A percentile compares a stretch with the other conserved stretches of the same genome.
Conservation (phyloP, 2,113 vertebrate genomes). For the Ochotona princeps region DNA sequence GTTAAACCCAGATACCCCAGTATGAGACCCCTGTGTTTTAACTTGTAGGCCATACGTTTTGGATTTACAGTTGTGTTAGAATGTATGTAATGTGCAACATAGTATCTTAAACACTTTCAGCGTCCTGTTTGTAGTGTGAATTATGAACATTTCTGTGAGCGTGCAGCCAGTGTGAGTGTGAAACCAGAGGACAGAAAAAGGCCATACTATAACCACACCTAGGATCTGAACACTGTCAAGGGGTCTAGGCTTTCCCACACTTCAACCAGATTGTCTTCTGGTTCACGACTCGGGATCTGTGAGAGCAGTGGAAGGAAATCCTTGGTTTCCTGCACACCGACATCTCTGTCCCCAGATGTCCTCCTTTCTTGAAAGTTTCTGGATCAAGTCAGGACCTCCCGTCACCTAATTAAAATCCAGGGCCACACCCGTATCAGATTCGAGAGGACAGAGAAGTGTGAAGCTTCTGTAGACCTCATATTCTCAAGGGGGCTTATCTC, state of each 20-base stretch:
- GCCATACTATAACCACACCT: not conserved
- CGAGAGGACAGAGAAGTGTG: not conserved
- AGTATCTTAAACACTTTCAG: no score
- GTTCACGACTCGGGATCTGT: not conserved
- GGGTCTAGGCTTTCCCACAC: conserved; percentile 22
- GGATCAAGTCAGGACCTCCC: not conserved
- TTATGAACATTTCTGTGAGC: not conserved
- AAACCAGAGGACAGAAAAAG: not conserved
- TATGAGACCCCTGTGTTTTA: no score
- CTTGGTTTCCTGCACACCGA: not conserved
- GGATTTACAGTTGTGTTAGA: no score
- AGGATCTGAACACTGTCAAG: not conserved
- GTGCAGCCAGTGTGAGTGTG: not conserved
- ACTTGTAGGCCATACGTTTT: no score
- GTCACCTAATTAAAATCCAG: not conserved
- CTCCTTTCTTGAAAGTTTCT: conserved; percentile 43
- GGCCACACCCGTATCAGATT: not conserved
- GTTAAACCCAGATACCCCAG: no score
- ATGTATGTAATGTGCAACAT: no score
- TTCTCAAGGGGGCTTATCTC: not conserved
- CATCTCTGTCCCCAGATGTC: not conserved
- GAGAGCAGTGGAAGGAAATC: not conserved
- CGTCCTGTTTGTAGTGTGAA: no score
- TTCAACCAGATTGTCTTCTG: not conserved
- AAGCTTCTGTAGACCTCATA: not conserved